phyloP scores from a whole-genome alignment of 2,113 vertebrate genomes.

The Origma solitaria region DNA sequence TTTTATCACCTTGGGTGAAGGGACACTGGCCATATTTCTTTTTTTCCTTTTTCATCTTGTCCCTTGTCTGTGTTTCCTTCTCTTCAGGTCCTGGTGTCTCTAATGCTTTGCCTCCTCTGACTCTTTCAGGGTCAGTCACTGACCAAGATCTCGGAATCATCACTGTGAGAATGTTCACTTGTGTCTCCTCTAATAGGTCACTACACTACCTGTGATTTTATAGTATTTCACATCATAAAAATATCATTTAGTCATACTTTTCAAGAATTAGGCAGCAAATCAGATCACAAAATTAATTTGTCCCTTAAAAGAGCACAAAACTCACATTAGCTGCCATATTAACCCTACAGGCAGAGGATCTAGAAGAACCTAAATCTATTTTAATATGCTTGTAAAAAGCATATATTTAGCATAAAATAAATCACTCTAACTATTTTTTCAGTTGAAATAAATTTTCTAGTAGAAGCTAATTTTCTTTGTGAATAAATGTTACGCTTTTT shows the following conservation, averaged over 20 bases:
- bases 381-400: neutral
- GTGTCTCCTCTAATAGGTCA: neutral
- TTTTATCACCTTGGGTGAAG: conserved; percentile 20
- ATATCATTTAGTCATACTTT: neutral
- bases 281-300: neutral
- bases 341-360: neutral
- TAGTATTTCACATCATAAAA: neutral
- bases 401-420: neutral
- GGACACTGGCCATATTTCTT: neutral
- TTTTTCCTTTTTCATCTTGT: conserved; percentile 2
- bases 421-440: neutral
- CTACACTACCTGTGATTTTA: neutral
- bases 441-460: too few relatives aligned
- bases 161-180: neutral
- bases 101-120: neutral
- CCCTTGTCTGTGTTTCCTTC: neutral
- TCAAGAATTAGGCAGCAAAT: neutral
- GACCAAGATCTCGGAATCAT: conserved; percentile 37
- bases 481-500: neutral
- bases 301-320: neutral
- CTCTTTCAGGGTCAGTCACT: neutral
- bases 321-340: neutral
- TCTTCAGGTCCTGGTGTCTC: neutral
- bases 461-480: too few relatives aligned
- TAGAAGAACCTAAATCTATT: neutral